Conservation (phyloP, 2,888 invertebrate species). For the Sepioteuthis lessoniana region DNA sequence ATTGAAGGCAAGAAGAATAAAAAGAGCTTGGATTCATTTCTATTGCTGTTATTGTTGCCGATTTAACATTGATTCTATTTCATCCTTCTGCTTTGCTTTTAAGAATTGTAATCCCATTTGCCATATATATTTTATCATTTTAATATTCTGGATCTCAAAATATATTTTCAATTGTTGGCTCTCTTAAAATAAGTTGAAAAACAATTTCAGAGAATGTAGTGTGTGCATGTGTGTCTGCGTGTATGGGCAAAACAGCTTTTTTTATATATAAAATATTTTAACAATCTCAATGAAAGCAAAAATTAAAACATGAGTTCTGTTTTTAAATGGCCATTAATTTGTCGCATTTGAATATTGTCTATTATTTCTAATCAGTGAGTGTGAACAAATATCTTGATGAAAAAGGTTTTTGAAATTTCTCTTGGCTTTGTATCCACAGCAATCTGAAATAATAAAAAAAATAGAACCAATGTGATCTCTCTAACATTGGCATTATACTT, state of each 20-base stretch:
- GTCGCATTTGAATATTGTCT: background rate
- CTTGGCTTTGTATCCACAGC: constrained; percentile 23
- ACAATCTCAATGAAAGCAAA: background rate
- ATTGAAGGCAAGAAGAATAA: background rate
- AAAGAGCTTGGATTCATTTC: background rate
- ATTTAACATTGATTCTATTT: background rate
- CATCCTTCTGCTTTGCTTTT: background rate
- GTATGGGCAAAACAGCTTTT: background rate
- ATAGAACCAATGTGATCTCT: background rate
- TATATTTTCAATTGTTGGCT: background rate
- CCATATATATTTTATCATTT: background rate
- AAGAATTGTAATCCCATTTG: background rate
- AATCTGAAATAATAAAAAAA: background rate
- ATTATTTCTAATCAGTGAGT: background rate
- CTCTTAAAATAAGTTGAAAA: constrained; percentile 10
- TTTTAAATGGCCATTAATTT: background rate
- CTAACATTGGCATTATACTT: background rate
- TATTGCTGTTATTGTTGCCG: background rate
- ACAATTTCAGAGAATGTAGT: background rate
- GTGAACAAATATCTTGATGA: background rate
- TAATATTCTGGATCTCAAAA: background rate
- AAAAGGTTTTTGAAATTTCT: constrained; percentile 8
- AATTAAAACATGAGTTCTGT: background rate
- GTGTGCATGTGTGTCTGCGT: background rate
- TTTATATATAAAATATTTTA: background rate